Base-by-base conservation (phyloP, 2,797 vertebrate genomes). In the Amblyopsis hoosieri region DNA sequence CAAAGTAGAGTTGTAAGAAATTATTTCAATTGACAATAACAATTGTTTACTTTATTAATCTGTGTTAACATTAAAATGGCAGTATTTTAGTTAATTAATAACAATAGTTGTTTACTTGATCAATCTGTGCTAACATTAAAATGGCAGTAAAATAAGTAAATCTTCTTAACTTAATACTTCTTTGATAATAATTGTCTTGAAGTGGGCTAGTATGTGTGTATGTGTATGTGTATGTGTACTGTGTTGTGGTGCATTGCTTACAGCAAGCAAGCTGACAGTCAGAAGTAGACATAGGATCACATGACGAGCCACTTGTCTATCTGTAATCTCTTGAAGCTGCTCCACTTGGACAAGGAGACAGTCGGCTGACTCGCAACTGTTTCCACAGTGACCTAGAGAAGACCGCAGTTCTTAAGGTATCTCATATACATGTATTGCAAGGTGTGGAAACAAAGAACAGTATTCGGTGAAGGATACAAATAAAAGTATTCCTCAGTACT, bases 271-370 rank as follows among this genome's bases (percentile, higher is more conserved):
- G 89, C 91, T 92, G 74, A 98, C 94, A 63, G 93, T 81, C 68
- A 98, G 87, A 53, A 98, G 93, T 48, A 98, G 87, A 88, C 92
- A 93, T 1, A 98, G 78, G 72, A 98, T 83, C 68, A 94, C 90
- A 0, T 99, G 97, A 79, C 96, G 95, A 58, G 91, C 93, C 85
- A 94, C 88, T 86, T 99, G 92, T 75, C 87, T 91, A 64, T 98
- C 95, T 67, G 84, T 66, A 0, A 75, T 91, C 73, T 95, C 94
- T 14, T 92, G 89, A 17, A 87, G 92, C 51, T 96, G 93, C 73
- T 98, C 96, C 64, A 94, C 95, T 76, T 94, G 89, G 54, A 85
- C 91, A 62, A 99, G 89, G 6, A 94, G 80, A 57, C 97, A 98
- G 53, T 91, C 92, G 33, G 90, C 84, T 50, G 96, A 92, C 67